Percentiles rank a stretch among this genome's conserved stretches.
Evolutionary conservation across 2,113 vertebrate species (phyloP).

Genomic region (Macroglossus sobrinus): DNA sequence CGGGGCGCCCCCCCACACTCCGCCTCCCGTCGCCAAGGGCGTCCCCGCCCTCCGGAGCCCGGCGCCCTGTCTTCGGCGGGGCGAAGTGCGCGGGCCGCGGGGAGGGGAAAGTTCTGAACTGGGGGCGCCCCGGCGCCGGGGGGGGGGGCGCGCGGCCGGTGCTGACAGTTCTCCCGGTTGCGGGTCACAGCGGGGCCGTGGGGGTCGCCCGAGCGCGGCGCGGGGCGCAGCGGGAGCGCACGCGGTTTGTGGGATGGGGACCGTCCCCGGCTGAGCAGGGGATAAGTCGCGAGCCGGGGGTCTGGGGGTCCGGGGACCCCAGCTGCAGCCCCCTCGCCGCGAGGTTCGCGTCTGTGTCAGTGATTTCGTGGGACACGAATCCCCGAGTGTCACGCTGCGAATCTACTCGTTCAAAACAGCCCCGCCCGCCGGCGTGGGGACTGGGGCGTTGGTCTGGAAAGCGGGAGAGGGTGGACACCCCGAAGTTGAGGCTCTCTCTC

Average conservation of each 20-base stretch:
- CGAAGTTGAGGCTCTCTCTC: neutral
- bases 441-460: neutral
- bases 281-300: neutral
- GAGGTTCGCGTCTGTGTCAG: neutral
- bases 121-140: neutral
- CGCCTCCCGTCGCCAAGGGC: constrained; percentile 18
- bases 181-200: neutral
- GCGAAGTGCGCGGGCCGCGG: neutral
- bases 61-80: neutral
- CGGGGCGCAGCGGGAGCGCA: neutral
- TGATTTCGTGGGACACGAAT: neutral
- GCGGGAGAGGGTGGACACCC: neutral
- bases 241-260: neutral
- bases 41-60: constrained; percentile 48
- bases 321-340: neutral
- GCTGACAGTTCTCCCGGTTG: neutral
- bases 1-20: constrained; percentile 36
- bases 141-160: neutral
- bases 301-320: neutral
- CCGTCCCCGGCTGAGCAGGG: neutral
- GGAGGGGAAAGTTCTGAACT: constrained; percentile 10
- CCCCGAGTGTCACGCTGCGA: neutral
- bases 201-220: neutral
- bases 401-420: neutral
- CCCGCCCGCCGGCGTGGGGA: neutral